Evolutionary conservation across 2,888 invertebrate genomes (phyloP).

Genomic region (Ormyrus rosae): DNA sequence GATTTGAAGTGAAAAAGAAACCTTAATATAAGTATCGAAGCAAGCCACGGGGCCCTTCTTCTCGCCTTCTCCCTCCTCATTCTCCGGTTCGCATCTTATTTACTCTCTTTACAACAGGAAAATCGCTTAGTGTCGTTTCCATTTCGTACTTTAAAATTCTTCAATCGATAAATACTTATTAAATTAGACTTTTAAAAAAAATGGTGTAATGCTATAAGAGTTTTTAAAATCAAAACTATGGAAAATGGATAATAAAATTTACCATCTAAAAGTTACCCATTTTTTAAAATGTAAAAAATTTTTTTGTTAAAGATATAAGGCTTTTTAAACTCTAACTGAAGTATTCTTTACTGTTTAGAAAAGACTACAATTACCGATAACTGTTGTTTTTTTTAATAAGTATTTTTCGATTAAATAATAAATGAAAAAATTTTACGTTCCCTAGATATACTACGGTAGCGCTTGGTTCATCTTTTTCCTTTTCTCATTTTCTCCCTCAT

Average conservation of each 20-base stretch:
- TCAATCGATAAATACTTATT: conserved; percentile 45
- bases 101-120: conserved; percentile 34
- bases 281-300: neutral
- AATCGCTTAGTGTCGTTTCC: conserved; percentile 13
- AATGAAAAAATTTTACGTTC: conserved; percentile 34
- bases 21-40: conserved; percentile 35
- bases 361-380: neutral
- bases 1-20: conserved; percentile 27
- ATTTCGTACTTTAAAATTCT: conserved; percentile 10
- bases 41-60: conserved; percentile 39
- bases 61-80: conserved; percentile 11
- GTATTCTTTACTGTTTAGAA: neutral
- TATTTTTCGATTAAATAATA: conserved; percentile 35
- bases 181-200: conserved; percentile 7
- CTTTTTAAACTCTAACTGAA: neutral
- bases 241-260: neutral
- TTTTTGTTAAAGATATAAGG: neutral
- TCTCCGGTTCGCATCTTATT: conserved; percentile 11
- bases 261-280: neutral
- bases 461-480: conserved; percentile 45
- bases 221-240: neutral
- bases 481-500: conserved; percentile 43
- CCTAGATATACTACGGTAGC: conserved; percentile 20
- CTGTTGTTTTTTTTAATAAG: conserved; percentile 9
- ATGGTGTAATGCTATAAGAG: neutral